Conservation (phyloP, 2,888 invertebrate species). For the Hemistola chrysoprasaria region DNA sequence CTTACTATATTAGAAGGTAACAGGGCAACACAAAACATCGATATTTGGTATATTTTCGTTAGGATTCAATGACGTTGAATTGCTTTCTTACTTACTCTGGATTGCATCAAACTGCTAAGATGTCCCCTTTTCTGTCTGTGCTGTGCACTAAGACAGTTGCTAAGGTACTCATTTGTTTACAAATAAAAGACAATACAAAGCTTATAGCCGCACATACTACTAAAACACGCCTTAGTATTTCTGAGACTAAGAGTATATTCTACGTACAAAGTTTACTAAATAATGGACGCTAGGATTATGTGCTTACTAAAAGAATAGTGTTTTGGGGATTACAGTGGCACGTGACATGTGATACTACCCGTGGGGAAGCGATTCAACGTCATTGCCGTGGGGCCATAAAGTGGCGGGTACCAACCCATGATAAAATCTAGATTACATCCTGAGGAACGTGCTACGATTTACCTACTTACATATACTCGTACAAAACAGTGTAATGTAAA, state of each 20-base stretch:
- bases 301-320: constrained; percentile 34
- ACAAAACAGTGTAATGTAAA: constrained; percentile 2
- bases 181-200: neutral
- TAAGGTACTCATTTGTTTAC: too few relatives aligned
- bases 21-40: too few relatives aligned
- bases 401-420: constrained; percentile 42
- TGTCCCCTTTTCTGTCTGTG: too few relatives aligned
- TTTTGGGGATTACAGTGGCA: constrained; percentile 36
- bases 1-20: too few relatives aligned
- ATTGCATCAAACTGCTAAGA: too few relatives aligned
- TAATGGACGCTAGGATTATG: constrained; percentile 24
- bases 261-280: constrained; percentile 20
- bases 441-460: constrained; percentile 51
- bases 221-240: constrained; percentile 5
- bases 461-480: constrained; percentile 21
- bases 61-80: too few relatives aligned
- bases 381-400: constrained; percentile 51
- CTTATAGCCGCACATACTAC: constrained; percentile 2
- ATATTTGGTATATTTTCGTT: too few relatives aligned
- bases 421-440: constrained; percentile 59
- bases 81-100: too few relatives aligned
- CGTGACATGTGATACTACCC: constrained; percentile 38
- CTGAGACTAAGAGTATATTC: constrained; percentile 15
- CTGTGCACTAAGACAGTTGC: too few relatives aligned
- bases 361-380: too few relatives aligned